A percentile compares a stretch with the other conserved stretches of the same genome.
These are phyloP conservation scores for Apis laboriosa DNA, from an alignment of 1,140 invertebrate species.

Conservation along the genomic window DNA sequence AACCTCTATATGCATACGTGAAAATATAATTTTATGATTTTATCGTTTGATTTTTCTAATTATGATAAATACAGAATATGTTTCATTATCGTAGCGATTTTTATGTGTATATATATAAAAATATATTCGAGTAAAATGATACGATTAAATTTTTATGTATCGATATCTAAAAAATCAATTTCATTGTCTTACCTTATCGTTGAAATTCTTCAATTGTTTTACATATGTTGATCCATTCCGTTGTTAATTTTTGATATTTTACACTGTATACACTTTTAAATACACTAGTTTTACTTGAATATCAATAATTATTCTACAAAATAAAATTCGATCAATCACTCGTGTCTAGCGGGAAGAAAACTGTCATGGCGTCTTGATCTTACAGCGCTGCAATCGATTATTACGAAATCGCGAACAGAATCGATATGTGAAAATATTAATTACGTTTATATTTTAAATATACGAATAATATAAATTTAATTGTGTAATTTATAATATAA, in stretches of 20 bases:
- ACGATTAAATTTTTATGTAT: too few species aligned
- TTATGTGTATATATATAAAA: too few species aligned
- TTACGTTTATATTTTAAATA: not conserved
- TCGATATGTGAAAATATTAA: not conserved
- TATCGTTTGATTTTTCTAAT: too few species aligned
- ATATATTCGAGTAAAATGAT: too few species aligned
- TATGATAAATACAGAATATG: too few species aligned
- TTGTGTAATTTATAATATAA: too few species aligned
- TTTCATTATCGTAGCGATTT: too few species aligned
- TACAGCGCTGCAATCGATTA: constrained; percentile 1
- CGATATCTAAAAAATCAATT: not conserved
- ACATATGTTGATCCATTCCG: not conserved
- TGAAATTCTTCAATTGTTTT: not conserved
- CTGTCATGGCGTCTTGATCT: too few species aligned
- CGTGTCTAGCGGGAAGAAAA: not conserved
- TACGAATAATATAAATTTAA: too few species aligned
- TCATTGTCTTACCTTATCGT: not conserved
- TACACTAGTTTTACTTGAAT: not conserved
- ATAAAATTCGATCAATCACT: not conserved
- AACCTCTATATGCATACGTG: too few species aligned
- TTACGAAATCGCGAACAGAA: not conserved
- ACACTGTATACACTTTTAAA: not conserved
- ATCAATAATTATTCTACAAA: not conserved
- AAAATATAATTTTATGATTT: too few species aligned
- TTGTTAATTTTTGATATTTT: not conserved